phyloP scores from a whole-genome alignment of 2,113 vertebrate species.

The Laticauda colubrina region DNA sequence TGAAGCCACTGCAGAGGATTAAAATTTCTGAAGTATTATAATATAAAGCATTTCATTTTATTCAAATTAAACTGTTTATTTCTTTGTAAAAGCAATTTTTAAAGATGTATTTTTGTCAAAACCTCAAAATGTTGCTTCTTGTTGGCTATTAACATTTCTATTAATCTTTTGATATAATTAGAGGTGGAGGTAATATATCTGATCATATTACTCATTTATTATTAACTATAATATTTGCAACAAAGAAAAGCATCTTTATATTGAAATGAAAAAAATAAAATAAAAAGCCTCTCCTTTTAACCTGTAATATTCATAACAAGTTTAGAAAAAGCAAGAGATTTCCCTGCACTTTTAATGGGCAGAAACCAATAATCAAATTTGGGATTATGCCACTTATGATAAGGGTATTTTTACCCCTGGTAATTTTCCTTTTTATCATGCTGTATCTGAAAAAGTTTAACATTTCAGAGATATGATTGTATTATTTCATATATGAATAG shows the following conservation, averaged over 20 bases:
- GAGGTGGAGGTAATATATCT: neutral
- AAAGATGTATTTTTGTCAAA: neutral
- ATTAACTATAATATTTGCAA: neutral
- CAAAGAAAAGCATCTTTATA: neutral
- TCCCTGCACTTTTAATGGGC: neutral
- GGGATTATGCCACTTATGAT: neutral
- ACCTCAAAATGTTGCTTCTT: neutral
- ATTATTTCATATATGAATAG: neutral
- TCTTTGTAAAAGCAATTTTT: neutral
- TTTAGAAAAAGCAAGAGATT: neutral
- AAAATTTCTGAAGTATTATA: neutral
- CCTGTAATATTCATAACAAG: neutral
- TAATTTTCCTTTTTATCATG: neutral
- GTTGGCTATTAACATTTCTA: neutral
- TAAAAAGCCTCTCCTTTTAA: neutral
- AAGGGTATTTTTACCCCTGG: neutral
- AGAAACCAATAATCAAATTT: neutral
- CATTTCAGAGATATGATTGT: neutral
- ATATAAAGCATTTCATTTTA: neutral
- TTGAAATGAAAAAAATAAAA: neutral
- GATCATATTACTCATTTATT: neutral
- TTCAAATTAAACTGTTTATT: neutral
- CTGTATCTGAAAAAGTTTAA: neutral
- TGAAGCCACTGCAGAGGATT: neutral
- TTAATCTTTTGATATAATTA: neutral